Evolutionary conservation across 2,888 invertebrate species (phyloP).

Genomic region (Acholoe squamosa): DNA sequence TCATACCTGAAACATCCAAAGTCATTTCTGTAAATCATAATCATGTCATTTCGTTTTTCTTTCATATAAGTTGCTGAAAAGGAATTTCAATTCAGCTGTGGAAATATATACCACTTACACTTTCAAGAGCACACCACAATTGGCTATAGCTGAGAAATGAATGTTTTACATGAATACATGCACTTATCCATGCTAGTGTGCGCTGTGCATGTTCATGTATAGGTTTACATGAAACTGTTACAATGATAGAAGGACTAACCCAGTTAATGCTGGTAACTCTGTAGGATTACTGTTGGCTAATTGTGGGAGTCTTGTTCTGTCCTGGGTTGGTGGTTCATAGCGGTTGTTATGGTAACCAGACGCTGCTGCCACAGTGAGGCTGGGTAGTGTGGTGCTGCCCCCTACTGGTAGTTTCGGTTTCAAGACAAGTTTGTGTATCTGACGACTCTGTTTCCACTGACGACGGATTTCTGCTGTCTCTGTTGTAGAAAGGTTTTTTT

Average conservation of each 20-base stretch:
- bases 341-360: background rate
- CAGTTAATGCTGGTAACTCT: too few species aligned
- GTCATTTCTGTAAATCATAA: background rate
- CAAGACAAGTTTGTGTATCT: background rate
- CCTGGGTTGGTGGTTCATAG: background rate
- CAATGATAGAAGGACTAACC: too few species aligned
- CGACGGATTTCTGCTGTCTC: background rate
- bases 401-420: background rate
- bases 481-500: constrained; percentile 18
- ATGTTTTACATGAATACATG: background rate
- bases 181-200: background rate
- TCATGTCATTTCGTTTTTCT: too few species aligned
- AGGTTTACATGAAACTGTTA: too few species aligned
- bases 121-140: background rate
- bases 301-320: background rate
- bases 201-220: too few species aligned
- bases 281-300: background rate
- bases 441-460: background rate
- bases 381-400: background rate
- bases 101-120: background rate
- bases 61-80: too few species aligned
- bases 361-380: background rate
- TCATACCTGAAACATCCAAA: background rate
- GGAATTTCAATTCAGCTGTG: background rate
- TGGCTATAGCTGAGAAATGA: background rate